Evolutionary conservation across 2,797 vertebrate species (phyloP), one percentile per base, ranked within the genome.

Genomic region (Anguilla pacifica): DNA sequence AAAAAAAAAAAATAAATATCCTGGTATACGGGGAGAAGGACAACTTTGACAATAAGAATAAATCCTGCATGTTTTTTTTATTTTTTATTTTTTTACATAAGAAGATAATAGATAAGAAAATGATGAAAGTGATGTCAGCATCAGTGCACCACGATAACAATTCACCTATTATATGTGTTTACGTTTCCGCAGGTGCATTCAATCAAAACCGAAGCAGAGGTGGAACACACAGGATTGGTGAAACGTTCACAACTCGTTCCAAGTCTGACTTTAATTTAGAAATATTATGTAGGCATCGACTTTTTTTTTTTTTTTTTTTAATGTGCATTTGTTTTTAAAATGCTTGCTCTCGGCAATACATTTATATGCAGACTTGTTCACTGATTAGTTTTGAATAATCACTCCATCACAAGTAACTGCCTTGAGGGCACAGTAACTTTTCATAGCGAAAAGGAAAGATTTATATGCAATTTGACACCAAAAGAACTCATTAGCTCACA

Each of bases 371-470:
- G 28, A 87, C 55, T 61, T 87, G 86, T 55, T n/a, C 19, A 57
- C 51, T 82, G 74, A 87, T 87, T 82, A 87, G 55, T 81, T 83
- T 61, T 87, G 86, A 55, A 82, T 77, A 87, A 87, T 87, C 72
- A 77, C 72, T 77, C 72, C 72, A 77, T 77, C 13, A 31, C 31
- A 77, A 2, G 79, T 46, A 87, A 83, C 82, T 64, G 77, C 61
- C 77, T 87, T 19, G 43, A 59, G 86, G 86, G 77, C 57, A 87
- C 77, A 64, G 39, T 46, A 22, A 46, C 43, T 49, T 79, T 61
- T 55, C 39, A 57, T 83, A 35, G 17, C 5, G 59, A 25, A 31
- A 82, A 82, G 83, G 51, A 87, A 83, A 83, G 17, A 46, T 81
- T 19, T 64, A 22, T 64, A 64, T 64, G 59, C 59, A 64, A 17